Conservation (phyloP, 2,113 vertebrate species). For the Xyrauchen texanus region DNA sequence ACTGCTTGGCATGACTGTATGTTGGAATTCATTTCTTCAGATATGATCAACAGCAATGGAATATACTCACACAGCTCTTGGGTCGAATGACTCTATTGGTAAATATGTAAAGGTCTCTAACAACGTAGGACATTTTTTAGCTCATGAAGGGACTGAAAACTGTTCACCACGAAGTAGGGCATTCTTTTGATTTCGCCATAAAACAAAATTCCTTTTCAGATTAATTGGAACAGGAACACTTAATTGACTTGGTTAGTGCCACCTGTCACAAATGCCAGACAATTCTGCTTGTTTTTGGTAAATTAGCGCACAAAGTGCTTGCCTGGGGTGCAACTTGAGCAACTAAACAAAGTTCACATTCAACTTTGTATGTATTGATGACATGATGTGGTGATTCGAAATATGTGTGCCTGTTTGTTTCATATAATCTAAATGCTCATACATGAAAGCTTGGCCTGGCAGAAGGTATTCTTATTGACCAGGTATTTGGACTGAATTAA, state of each 20-base stretch:
- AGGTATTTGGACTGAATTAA: conserved; percentile 49
- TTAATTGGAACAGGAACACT: not conserved
- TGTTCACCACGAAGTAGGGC: too few species aligned
- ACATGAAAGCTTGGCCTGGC: conserved; percentile 41
- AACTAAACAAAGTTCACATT: too few species aligned
- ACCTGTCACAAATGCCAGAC: not conserved
- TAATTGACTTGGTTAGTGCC: not conserved
- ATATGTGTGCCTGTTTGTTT: not conserved
- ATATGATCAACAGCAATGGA: too few species aligned
- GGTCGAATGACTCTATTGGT: not conserved
- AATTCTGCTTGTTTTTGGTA: not conserved
- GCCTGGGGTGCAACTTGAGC: not conserved
- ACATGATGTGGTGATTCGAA: too few species aligned
- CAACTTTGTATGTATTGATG: too few species aligned
- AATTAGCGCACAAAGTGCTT: too few species aligned
- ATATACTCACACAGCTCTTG: not conserved
- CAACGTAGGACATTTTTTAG: too few species aligned
- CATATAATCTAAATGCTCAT: conserved; percentile 41
- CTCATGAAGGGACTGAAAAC: too few species aligned
- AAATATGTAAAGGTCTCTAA: not conserved
- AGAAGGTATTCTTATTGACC: conserved; percentile 53
- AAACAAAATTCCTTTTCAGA: too few species aligned
- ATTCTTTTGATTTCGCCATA: too few species aligned
- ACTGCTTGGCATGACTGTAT: too few species aligned
- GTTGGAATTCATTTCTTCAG: too few species aligned